Conservation (phyloP, 2,888 invertebrate genomes). For the Sepiola atlantica region DNA sequence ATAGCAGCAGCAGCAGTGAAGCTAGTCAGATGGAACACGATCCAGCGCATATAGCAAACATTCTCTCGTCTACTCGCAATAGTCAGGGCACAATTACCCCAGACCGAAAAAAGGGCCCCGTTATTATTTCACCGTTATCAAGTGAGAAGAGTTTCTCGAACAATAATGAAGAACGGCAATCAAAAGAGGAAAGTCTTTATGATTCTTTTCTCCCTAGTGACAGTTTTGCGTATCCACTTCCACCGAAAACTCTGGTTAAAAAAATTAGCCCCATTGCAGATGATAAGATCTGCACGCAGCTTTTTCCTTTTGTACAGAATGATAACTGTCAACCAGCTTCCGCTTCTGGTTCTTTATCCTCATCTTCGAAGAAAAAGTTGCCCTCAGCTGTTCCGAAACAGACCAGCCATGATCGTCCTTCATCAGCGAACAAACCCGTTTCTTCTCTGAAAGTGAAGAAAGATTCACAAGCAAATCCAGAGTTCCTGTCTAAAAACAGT, state of each 20-base stretch:
- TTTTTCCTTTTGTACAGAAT: neutral
- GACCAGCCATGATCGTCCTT: neutral
- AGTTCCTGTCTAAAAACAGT: neutral
- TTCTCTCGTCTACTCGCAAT: conserved; percentile 38
- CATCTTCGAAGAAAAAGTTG: neutral
- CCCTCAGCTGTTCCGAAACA: neutral
- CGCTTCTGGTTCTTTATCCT: neutral
- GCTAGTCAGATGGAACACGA: neutral
- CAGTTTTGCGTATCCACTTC: neutral
- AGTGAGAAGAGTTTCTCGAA: neutral
- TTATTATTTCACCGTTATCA: conserved; percentile 40
- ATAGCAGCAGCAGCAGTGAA: neutral
- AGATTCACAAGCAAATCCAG: neutral
- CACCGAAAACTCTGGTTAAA: neutral
- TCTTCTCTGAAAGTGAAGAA: neutral
- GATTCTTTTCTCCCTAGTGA: neutral
- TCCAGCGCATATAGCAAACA: neutral
- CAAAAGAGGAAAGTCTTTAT: neutral
- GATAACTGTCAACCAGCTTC: neutral
- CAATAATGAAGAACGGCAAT: neutral
- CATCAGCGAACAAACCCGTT: neutral
- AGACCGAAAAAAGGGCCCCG: conserved; percentile 24
- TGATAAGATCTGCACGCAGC: neutral
- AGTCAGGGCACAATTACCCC: neutral
- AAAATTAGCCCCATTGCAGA: neutral